Conservation (phyloP, 2,888 invertebrate species). For the Ormia ochracea region DNA sequence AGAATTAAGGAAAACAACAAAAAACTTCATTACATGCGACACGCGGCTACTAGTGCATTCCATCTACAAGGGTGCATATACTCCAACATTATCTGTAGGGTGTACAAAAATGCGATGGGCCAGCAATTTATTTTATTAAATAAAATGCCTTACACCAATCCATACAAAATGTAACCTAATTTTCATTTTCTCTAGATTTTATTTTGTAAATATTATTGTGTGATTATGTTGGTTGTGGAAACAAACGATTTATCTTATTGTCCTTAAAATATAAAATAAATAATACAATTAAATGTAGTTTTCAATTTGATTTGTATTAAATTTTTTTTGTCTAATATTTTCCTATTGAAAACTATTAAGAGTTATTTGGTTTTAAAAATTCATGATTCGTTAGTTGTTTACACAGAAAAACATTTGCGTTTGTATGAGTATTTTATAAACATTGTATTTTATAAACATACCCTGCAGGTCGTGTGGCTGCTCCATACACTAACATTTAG, state of each 20-base stretch:
- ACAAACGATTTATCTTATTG: not conserved
- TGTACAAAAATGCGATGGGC: constrained; percentile 11
- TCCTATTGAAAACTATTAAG: not conserved
- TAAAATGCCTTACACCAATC: constrained; percentile 1
- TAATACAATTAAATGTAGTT: not conserved
- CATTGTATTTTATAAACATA: too few species aligned
- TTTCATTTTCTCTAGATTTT: constrained; percentile 1
- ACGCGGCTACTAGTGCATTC: too few species aligned
- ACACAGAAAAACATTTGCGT: not conserved
- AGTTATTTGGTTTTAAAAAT: not conserved
- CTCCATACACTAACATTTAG: too few species aligned
- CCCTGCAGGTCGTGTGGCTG: too few species aligned
- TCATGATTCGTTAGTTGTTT: not conserved
- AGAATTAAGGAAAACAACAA: too few species aligned
- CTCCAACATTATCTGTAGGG: too few species aligned
- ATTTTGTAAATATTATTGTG: not conserved
- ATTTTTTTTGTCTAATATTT: not conserved
- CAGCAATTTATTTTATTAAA: constrained; percentile 34
- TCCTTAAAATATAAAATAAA: not conserved
- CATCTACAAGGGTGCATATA: too few species aligned
- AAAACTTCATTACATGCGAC: too few species aligned
- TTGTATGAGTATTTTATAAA: not conserved
- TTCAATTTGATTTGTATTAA: not conserved
- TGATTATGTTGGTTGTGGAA: not conserved
- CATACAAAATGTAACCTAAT: constrained; percentile 18